Percentiles rank a stretch among this genome's conserved stretches.
These are phyloP conservation scores for Eilema sororculum DNA, from an alignment of 2,888 invertebrate genomes.

Conservation along the genomic window DNA sequence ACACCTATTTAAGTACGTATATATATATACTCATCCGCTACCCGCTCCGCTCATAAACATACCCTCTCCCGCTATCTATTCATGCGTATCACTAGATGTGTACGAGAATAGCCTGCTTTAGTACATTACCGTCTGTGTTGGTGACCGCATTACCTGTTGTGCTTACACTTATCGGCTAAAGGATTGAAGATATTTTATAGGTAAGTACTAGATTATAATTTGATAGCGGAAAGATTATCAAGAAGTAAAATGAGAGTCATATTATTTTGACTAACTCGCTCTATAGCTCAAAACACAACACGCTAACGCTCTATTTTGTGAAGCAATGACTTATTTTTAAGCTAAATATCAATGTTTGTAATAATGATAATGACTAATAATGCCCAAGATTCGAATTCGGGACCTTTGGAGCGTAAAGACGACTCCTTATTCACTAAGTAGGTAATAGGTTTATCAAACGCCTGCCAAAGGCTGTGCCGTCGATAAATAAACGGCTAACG, in stretches of 20 bases:
- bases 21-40: no score
- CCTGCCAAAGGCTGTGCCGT: no score
- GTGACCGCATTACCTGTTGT: constrained; percentile 17
- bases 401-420: no score
- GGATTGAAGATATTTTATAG: constrained; percentile 24
- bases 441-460: neutral
- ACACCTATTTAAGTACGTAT: no score
- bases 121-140: constrained; percentile 46
- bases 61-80: constrained; percentile 39
- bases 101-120: constrained; percentile 48
- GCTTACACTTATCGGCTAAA: neutral
- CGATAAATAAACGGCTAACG: no score
- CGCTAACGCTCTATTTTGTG: no score
- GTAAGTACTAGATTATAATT: constrained; percentile 14
- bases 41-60: constrained; percentile 50
- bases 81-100: constrained; percentile 59
- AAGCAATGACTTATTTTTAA: no score
- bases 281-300: no score
- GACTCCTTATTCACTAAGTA: neutral
- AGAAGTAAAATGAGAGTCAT: neutral
- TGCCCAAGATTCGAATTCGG: no score
- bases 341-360: no score
- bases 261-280: neutral
- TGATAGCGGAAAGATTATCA: neutral
- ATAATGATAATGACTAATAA: no score